Conservation (phyloP, 2,888 invertebrate species). For the Zaprionus obscuricornis region DNA sequence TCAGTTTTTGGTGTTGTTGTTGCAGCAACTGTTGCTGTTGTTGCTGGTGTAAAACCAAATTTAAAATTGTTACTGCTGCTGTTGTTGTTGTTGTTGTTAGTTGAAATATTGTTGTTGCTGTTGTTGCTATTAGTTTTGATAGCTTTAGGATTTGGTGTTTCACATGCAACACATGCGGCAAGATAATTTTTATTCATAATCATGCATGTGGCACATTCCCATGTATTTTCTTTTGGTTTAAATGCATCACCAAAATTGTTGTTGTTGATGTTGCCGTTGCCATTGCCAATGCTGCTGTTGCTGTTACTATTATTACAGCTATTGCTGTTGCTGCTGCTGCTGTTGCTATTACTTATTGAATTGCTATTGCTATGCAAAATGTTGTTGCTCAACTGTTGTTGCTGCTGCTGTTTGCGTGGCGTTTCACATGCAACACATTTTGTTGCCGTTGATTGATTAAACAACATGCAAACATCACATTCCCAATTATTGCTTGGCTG, state of each 20-base stretch:
- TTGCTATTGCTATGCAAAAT: conserved; percentile 3
- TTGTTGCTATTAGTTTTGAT: background rate
- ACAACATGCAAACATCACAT: conserved; percentile 86
- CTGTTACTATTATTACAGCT: conserved; percentile 2
- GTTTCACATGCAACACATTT: conserved; percentile 86
- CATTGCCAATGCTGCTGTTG: background rate
- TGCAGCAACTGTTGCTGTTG: background rate
- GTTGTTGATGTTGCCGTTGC: conserved; percentile 9
- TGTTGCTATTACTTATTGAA: background rate
- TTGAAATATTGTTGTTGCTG: background rate
- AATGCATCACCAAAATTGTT: conserved; percentile 83
- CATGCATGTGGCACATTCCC: conserved; percentile 86
- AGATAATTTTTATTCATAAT: conserved; percentile 84
- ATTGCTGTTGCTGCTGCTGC: background rate
- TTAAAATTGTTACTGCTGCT: conserved; percentile 32
- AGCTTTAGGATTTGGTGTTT: conserved; percentile 83
- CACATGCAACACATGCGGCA: conserved; percentile 85
- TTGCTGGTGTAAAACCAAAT: conserved; percentile 48
- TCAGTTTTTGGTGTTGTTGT: conserved; percentile 48
- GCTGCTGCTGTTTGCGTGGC: conserved; percentile 63
- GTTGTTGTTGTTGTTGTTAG: background rate
- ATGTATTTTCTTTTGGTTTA: conserved; percentile 85
- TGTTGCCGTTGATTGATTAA: conserved; percentile 84
- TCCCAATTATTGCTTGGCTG: conserved; percentile 86
- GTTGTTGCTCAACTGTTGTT: conserved; percentile 14